A percentile compares a stretch with the other conserved stretches of the same genome.
Evolutionary conservation across 2,113 vertebrate species (phyloP).

Genomic region (Eurypyga helias): DNA sequence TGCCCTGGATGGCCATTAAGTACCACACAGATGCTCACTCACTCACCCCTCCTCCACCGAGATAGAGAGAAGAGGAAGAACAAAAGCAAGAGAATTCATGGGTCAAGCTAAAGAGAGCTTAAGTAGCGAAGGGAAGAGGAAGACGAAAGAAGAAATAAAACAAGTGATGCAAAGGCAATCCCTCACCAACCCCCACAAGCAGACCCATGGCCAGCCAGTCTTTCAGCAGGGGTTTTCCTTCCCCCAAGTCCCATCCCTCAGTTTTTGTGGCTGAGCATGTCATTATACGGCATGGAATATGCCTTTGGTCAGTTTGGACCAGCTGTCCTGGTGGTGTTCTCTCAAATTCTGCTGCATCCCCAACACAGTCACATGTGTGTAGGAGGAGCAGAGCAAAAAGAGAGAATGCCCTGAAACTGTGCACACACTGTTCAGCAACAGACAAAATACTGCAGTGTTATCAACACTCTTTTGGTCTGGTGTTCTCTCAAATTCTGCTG

Average conservation of each 20-base stretch:
- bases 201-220: background rate
- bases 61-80: background rate
- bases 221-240: background rate
- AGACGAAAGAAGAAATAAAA: constrained; percentile 21
- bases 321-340: background rate
- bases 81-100: background rate
- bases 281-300: background rate
- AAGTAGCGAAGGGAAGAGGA: background rate
- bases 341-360: background rate
- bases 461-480: background rate
- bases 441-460: background rate
- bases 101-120: background rate
- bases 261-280: background rate
- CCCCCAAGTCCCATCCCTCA: background rate
- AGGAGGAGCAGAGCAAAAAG: background rate
- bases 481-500: background rate
- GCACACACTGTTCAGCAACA: background rate
- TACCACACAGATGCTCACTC: background rate
- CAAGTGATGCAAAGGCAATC: background rate
- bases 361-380: fast-evolving
- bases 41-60: background rate
- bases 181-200: background rate
- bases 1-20: background rate
- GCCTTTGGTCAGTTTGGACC: background rate
- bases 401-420: background rate